Evolutionary conservation across 1,140 invertebrate species (phyloP), one percentile per base, ranked within the genome.

Genomic region (Lepidotrigona ventralis): DNA sequence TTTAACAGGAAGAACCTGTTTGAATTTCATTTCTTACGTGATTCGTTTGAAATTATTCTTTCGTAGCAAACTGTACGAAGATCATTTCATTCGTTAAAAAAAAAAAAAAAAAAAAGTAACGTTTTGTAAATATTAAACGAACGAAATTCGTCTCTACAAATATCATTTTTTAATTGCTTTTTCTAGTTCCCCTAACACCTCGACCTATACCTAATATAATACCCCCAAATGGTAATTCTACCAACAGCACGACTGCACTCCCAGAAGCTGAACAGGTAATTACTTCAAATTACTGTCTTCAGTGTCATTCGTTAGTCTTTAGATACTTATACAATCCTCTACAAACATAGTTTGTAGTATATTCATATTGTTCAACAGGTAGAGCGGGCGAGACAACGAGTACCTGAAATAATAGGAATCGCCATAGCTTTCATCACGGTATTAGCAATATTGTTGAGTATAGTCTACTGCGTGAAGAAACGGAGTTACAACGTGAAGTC

Each of bases 151-250:
- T 46, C n/a, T 46, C 39, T 17, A 54, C 8, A 46, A 54, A 72
- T 53, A 79, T 70, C 21, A n/a, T 79, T 51, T n/a, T 74, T 74
- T 53, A 0, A 66, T 29, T 29, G 79, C 79, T 64, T 74, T 64
- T 93, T 94, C 19, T 91, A 96, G 95, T 96, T 85, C 95, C 95
- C 56, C 85, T 95, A 76, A 95, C 94, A 23, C 94, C 95, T 39
- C 93, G 94, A 79, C 95, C 95, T 9, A 96, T 96, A 81, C 95
- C 95, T 89, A 96, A 96, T 86, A 95, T 96, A 84, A 95, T 96
- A 90, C 95, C 95, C 23, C 95, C 95, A n/a, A 93, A 85, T 78
- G 91, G 93, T 64, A 95, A 95, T 78, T 75, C 83, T 6, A 94
- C 92, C 2, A 93, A 92, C 75, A 91, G 86, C 66, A 93, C 94